Conservation (phyloP, 2,888 invertebrate genomes). For the Rosalia funebris region DNA sequence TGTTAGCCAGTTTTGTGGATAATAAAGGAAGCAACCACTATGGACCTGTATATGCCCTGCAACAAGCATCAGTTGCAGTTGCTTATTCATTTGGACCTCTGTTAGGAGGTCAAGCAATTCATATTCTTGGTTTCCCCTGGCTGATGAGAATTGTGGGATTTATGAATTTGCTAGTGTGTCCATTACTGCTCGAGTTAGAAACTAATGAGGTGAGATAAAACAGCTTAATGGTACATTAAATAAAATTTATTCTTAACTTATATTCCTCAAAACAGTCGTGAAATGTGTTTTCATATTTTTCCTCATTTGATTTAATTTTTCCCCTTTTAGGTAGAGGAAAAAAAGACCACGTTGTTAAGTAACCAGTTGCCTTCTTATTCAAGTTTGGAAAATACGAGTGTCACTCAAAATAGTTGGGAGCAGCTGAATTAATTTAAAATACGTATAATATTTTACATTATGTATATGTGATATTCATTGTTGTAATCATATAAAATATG, state of each 20-base stretch:
- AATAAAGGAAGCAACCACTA: constrained; percentile 71
- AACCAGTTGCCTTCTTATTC: constrained; percentile 30
- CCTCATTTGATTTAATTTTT: neutral
- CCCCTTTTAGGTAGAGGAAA: constrained; percentile 20
- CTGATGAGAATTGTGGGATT: constrained; percentile 78
- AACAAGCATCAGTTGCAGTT: constrained; percentile 83
- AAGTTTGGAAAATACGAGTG: constrained; percentile 30
- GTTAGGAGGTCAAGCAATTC: constrained; percentile 77
- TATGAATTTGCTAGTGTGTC: constrained; percentile 75
- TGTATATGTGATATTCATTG: no score
- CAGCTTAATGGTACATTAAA: no score
- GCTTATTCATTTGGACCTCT: constrained; percentile 84
- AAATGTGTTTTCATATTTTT: neutral
- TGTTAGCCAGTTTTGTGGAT: constrained; percentile 80
- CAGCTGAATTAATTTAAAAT: no score
- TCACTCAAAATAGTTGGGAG: constrained; percentile 13
- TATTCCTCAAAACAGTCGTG: neutral
- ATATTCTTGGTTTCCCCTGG: constrained; percentile 77
- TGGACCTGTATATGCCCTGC: constrained; percentile 84
- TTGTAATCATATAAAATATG: no score
- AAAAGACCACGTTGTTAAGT: constrained; percentile 3
- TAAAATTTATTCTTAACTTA: neutral
- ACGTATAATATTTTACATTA: no score
- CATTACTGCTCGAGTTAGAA: constrained; percentile 69
- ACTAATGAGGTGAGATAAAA: constrained; percentile 44